These are phyloP conservation scores for Petrolisthes manimaculis DNA, from an alignment of 2,888 invertebrate genomes.

Conservation along the genomic window DNA sequence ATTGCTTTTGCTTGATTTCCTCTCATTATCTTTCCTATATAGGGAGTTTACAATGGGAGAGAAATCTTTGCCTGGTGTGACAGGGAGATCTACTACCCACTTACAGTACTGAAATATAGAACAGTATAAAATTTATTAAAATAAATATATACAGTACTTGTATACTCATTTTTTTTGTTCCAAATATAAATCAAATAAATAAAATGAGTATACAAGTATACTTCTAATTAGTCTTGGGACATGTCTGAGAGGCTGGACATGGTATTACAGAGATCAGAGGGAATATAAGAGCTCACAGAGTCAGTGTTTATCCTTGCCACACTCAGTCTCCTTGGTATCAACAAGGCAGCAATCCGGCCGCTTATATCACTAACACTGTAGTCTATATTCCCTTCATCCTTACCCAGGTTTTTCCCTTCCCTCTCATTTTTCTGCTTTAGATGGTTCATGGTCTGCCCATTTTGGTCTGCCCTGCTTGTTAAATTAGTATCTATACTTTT, in stretches of 20 bases:
- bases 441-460: background rate
- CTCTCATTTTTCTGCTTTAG: background rate
- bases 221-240: slow-evolving; percentile 4
- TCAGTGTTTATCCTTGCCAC: slow-evolving; percentile 27
- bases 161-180: too few relatives aligned
- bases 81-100: too few relatives aligned
- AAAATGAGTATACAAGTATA: background rate
- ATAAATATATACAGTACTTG: too few relatives aligned
- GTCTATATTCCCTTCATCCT: background rate
- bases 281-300: slow-evolving; percentile 58
- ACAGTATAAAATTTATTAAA: too few relatives aligned
- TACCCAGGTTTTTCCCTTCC: background rate
- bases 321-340: slow-evolving; percentile 20
- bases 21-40: too few relatives aligned
- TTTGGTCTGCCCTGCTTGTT: background rate
- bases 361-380: slow-evolving; percentile 58
- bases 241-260: slow-evolving; percentile 33
- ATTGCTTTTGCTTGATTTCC: too few relatives aligned
- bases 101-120: too few relatives aligned
- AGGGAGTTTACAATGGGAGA: too few relatives aligned
- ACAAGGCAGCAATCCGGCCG: slow-evolving; percentile 47
- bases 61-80: too few relatives aligned
- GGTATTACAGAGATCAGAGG: slow-evolving; percentile 36
- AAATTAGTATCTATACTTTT: background rate
- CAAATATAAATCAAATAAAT: too few relatives aligned